Base-by-base conservation (phyloP, 2,113 vertebrate genomes). In the Gila orcuttii region DNA sequence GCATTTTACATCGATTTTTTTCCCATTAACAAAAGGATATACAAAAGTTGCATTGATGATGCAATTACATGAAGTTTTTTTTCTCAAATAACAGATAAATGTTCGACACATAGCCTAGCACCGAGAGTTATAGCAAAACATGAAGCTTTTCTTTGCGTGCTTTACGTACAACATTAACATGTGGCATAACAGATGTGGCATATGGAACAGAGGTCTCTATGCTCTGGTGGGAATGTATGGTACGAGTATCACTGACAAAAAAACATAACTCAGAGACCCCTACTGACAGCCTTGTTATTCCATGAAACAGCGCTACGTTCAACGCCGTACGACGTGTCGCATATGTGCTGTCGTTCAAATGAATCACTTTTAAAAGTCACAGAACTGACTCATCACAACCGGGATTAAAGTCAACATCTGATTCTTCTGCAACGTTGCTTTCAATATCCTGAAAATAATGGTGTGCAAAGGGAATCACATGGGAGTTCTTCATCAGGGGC, bases 121-220 rank as follows among this genome's bases (percentile, higher is more conserved):
- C 47, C 19, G 28, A 52, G 9, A 57, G 19, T 28, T 33, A 12
- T 2, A 25, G 19, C 39, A 23, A n/a, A 52, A 52, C 25, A 82
- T 47, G 25, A 79, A 68, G 60, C 23, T 6, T 47, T 15, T 45
- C 25, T 74, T 83, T 83, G 62, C 66, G 66, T 82, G 42, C 21
- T 36, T 23, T 3, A 76, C 64, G 23, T 55, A 50, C 60, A 36
- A 9, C 74, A 66, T 68, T 59, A 87, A 85, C 82, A 88, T 86
- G 47, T 86, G 83, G 59, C 28, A 4, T 8, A 80, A 52, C 85
- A 88, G 81, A 88, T 88, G 85, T 86, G 45, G 42, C 85, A 79
- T 82, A 66, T 84, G 33, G 68, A 86, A 78, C 68, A 76, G 75
- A 69, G 80, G 76, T 80, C 83, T 52, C 55, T 73, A 47, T 85